Evolutionary conservation across 2,888 invertebrate species (phyloP).

Genomic region (Metallyticus violacea): DNA sequence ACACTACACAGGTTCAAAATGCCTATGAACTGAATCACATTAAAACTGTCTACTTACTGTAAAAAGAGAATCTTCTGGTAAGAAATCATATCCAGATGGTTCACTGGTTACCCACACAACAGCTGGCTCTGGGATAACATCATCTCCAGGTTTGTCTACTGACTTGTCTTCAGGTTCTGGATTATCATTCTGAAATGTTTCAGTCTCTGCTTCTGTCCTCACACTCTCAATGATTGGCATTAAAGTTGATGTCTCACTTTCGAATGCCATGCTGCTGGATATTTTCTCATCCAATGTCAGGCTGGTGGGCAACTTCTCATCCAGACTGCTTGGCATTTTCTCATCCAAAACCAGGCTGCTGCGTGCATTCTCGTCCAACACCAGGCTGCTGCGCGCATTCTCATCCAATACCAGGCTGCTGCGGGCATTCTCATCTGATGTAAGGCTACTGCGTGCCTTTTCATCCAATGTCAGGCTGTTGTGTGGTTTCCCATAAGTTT

Average conservation of each 20-base stretch:
- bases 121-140: background rate
- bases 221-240: background rate
- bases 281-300: background rate
- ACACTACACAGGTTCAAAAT: too few species aligned
- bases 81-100: background rate
- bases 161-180: background rate
- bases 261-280: too few species aligned
- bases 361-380: too few species aligned
- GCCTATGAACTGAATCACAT: too few species aligned
- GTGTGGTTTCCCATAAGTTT: too few species aligned
- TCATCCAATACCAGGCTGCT: too few species aligned
- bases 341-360: too few species aligned
- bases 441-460: too few species aligned
- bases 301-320: background rate
- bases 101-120: background rate
- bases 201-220: background rate
- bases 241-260: background rate
- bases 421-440: too few species aligned
- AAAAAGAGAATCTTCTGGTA: background rate
- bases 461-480: too few species aligned
- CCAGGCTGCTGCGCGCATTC: too few species aligned
- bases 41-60: background rate
- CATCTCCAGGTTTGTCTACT: background rate
- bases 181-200: background rate
- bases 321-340: background rate